phyloP scores from a whole-genome alignment of 1,140 invertebrate species.

The Eriocheir sinensis region DNA sequence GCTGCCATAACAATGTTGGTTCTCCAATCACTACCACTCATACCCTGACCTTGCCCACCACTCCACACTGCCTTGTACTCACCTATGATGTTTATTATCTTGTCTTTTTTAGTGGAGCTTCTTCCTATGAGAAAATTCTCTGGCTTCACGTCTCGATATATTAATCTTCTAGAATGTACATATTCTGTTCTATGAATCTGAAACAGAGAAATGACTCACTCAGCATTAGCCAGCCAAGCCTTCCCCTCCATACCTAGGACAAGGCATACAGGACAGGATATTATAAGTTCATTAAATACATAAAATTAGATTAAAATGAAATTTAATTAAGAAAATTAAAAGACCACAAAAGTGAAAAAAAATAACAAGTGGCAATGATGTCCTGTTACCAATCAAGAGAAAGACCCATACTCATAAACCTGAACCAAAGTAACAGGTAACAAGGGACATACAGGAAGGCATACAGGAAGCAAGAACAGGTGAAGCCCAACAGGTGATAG shows the following conservation, averaged over 20 bases:
- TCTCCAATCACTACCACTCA: not conserved
- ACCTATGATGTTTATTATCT: conserved; percentile 99
- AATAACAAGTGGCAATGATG: too few relatives aligned
- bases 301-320: not conserved
- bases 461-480: too few relatives aligned
- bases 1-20: too few relatives aligned
- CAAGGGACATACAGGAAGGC: too few relatives aligned
- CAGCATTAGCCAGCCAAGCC: not conserved
- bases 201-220: conserved; percentile 79
- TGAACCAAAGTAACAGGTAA: too few relatives aligned
- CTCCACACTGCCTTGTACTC: conserved; percentile 80
- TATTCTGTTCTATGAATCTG: conserved; percentile 99
- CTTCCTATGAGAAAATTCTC: conserved; percentile 99
- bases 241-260: not conserved
- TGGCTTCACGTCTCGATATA: conserved; percentile 99
- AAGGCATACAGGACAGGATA: not conserved
- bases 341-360: not conserved
- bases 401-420: too few relatives aligned
- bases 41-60: not conserved
- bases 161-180: conserved; percentile 99
- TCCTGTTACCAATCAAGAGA: too few relatives aligned
- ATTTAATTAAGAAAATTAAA: not conserved
- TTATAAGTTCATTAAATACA: not conserved
- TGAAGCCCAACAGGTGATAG: too few relatives aligned
- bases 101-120: conserved; percentile 98